Base-by-base conservation (phyloP, 2,113 vertebrate species). In the Brachionichthys hirsutus region DNA sequence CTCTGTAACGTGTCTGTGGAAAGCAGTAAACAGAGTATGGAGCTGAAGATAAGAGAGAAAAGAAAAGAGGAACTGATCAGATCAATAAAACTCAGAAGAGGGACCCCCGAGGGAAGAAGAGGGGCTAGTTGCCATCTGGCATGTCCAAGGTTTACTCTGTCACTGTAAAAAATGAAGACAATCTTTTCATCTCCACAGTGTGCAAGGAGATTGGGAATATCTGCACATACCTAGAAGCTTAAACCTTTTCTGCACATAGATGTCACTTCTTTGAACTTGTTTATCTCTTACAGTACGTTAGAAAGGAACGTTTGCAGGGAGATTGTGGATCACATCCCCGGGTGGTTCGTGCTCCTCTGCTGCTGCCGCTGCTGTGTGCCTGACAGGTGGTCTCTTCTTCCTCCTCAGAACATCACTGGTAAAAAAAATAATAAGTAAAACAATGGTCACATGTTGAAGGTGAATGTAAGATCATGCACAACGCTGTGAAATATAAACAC, bases 1-100 rank as follows among this genome's bases (percentile, higher is more conserved):
- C 1, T 30, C 24, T 30, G 2, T 30, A 30, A 30, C 8, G 8
- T 30, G 24, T 30, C 8, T 30, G 24, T 30, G 24, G 24, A 30
- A 30, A 30, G 24, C 24, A 30, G 24, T 6, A 8, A 30, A 30
- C 5, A 30, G 24, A 30, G 24, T 30, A 64, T 42, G 13, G 3
- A 8, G 58, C 48, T 62, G 18, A 45, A 34, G 59, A 45, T 51
- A 59, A 17, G 60, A 15, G 15, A 57, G 55, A 48, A 15, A 13
- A 56, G 52, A 51, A 35, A 41, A 62, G 62, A 45, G 12, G 14
- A n/a, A 10, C 44, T 61, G 64, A 67, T 69, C 60, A 62, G 78
- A 84, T 87, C 87, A 83, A 89, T 86, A 76, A 51, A 54, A 62
- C 36, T 9, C 75, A 85, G 75, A 83, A 85, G 87, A 83, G 66